phyloP scores from a whole-genome alignment of 2,888 invertebrate species.

The Nemapogon koenigi region DNA sequence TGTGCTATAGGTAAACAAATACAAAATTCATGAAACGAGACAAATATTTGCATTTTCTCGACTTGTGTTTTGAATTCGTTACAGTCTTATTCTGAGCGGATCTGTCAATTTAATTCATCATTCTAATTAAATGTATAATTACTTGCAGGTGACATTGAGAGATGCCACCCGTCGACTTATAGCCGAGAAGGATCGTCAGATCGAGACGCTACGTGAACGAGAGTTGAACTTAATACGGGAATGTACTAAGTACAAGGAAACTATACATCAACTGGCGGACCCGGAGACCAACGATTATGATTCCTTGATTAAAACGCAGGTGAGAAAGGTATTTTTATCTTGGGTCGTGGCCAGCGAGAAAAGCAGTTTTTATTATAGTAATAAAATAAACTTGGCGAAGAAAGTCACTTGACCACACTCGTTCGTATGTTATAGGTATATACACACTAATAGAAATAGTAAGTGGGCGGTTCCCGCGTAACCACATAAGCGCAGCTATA shows the following conservation, averaged over 20 bases:
- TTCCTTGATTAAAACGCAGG: constrained; percentile 47
- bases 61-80: not conserved
- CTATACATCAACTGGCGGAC: constrained; percentile 72
- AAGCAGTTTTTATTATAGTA: no score
- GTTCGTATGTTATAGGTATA: no score
- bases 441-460: no score
- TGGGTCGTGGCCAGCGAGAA: not conserved
- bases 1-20: no score
- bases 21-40: no score
- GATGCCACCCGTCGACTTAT: constrained; percentile 70
- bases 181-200: constrained; percentile 74
- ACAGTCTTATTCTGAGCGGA: not conserved
- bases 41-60: not conserved
- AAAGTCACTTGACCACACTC: no score
- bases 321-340: constrained; percentile 56
- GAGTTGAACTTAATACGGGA: constrained; percentile 68
- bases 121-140: not conserved
- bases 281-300: constrained; percentile 65
- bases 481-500: no score
- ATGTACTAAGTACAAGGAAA: constrained; percentile 70
- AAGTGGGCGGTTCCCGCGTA: no score
- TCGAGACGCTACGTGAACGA: constrained; percentile 69
- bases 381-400: no score
- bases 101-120: not conserved
- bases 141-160: constrained; percentile 55